Evolutionary conservation across 2,888 invertebrate species (phyloP).

Genomic region (Zootermopsis nevadensis): DNA sequence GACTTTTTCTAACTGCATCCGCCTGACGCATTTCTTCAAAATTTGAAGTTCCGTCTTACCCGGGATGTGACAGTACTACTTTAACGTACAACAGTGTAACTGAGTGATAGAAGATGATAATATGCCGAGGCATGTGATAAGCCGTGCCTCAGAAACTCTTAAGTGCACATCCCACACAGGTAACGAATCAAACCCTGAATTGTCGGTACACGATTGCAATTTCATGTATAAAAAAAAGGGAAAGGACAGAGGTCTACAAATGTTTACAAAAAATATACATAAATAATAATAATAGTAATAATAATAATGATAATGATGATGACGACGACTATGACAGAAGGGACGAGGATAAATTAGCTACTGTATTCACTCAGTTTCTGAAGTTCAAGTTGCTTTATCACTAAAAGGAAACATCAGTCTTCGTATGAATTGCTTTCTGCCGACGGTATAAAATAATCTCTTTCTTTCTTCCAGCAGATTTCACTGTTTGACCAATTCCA

Average conservation of each 20-base stretch:
- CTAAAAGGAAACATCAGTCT: conserved; percentile 23
- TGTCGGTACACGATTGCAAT: neutral
- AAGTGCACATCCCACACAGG: too few species aligned
- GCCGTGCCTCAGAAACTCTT: too few species aligned
- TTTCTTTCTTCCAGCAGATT: neutral
- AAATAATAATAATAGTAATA: neutral
- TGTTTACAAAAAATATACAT: neutral
- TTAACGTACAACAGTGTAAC: too few species aligned
- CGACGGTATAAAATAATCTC: neutral
- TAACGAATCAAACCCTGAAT: conserved; percentile 1
- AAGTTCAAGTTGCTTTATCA: neutral
- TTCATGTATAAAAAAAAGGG: conserved; percentile 13
- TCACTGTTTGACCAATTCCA: neutral
- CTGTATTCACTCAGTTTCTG: neutral
- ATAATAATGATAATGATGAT: too few species aligned
- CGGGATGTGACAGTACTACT: too few species aligned
- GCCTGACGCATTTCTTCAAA: too few species aligned
- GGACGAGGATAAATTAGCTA: neutral
- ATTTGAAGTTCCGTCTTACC: too few species aligned
- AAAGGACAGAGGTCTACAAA: neutral
- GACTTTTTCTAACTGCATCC: neutral
- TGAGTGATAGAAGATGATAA: too few species aligned
- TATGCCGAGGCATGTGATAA: too few species aligned
- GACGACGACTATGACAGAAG: neutral
- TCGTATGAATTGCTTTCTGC: conserved; percentile 16